A percentile compares a stretch with the other conserved stretches of the same genome.
These are phyloP conservation scores for Sinocyclocheilus rhinocerous DNA, from an alignment of 2,113 vertebrate genomes.

Conservation along the genomic window DNA sequence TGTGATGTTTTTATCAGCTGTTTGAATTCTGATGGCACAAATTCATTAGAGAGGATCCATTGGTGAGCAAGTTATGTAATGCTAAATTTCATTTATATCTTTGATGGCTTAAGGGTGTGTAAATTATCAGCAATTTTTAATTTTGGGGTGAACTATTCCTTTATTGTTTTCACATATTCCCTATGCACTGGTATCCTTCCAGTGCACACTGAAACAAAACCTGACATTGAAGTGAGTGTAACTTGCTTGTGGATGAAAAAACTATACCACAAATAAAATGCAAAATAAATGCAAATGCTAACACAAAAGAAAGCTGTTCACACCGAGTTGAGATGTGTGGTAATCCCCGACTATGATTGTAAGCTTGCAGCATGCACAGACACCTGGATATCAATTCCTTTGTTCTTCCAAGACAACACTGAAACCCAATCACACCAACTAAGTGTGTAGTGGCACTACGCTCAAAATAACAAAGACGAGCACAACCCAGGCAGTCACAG, in stretches of 20 bases:
- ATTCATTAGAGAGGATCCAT: neutral
- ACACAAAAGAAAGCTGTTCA: neutral
- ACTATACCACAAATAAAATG: neutral
- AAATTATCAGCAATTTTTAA: too few species aligned
- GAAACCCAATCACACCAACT: neutral
- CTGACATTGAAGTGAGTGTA: too few species aligned
- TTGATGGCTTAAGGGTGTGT: too few species aligned
- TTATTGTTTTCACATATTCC: too few species aligned
- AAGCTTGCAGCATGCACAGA: slow-evolving; percentile 39
- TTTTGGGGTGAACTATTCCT: too few species aligned
- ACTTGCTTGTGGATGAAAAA: neutral
- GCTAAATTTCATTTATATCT: too few species aligned
- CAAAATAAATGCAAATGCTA: slow-evolving; percentile 2
- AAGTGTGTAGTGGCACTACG: neutral
- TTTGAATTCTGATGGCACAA: neutral
- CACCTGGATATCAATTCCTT: slow-evolving; percentile 25
- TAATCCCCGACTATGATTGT: neutral
- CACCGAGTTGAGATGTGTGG: neutral
- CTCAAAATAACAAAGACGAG: neutral
- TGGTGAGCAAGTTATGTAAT: neutral
- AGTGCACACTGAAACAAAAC: too few species aligned
- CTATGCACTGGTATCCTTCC: too few species aligned
- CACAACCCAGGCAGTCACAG: neutral
- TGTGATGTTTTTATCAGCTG: neutral
- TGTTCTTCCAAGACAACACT: slow-evolving; percentile 22